These are phyloP conservation scores for Carterocephalus palaemon DNA, from an alignment of 2,888 invertebrate species.

Conservation along the genomic window DNA sequence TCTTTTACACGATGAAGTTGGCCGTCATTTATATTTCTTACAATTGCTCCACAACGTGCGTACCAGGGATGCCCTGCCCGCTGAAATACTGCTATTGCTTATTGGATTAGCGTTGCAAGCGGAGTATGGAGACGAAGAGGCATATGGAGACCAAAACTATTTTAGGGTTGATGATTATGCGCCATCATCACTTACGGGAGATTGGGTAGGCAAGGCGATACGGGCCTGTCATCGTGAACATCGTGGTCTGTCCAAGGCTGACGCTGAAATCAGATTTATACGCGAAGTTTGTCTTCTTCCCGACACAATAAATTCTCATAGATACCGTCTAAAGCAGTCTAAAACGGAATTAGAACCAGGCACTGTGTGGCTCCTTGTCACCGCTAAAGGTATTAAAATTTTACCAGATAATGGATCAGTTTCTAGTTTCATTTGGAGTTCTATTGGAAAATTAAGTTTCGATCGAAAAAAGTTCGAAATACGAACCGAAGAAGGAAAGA, in stretches of 20 bases:
- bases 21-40: conserved; percentile 95
- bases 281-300: conserved; percentile 90
- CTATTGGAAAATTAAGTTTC: conserved; percentile 96
- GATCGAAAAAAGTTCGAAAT: conserved; percentile 99
- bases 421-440: conserved; percentile 95
- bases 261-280: conserved; percentile 93
- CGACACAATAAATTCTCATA: conserved; percentile 93
- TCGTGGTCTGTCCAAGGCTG: conserved; percentile 85
- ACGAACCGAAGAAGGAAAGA: conserved; percentile 91
- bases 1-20: conserved; percentile 93
- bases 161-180: conserved; percentile 93
- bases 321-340: conserved; percentile 87
- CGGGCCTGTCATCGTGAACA: conserved; percentile 91
- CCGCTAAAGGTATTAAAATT: conserved; percentile 94
- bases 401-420: conserved; percentile 84
- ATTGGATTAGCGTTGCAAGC: conserved; percentile 95
- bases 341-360: conserved; percentile 87
- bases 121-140: conserved; percentile 88
- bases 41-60: conserved; percentile 94
- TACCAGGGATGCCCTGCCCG: conserved; percentile 80
- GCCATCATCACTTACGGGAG: conserved; percentile 82
- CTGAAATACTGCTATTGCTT: conserved; percentile 86
- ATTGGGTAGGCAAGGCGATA: conserved; percentile 80
- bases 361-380: conserved; percentile 92
- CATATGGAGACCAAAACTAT: conserved; percentile 61